Base-by-base conservation (phyloP, 2,113 vertebrate species). In the Perca schrenkii region DNA sequence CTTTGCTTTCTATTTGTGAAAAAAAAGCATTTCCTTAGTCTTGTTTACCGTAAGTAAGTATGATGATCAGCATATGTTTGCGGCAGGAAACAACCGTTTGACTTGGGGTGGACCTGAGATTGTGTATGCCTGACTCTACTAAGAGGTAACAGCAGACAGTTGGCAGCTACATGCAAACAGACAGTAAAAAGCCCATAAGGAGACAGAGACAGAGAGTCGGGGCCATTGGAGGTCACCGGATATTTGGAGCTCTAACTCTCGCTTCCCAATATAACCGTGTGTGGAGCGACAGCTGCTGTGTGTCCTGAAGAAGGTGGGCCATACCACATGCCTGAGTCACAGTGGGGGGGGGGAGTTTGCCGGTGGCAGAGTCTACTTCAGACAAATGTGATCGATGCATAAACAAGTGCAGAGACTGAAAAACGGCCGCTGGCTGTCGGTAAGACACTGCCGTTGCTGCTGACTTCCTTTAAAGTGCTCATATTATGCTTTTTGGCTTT, bases 221-320 rank as follows among this genome's bases (percentile, higher is more conserved):
- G 77, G 50, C 43, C 8, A 43, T 15, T 60, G 64, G 40, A 50
- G 61, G 70, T 22, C 21, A 16, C 19, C 31, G 66, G 22, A 43
- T 85, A 84, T 84, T 77, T 86, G 67, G 1, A 85, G 83, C 67
- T 19, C 13, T 62, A 62, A 81, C 66, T 61, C 10, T 17, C 53
- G 40, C 11, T 54, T 89, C 87, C 81, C 28, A 71, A 88, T 82
- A 87, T 91, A 86, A 80, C 62, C 62, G 52, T 19, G 63, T 1
- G 68, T 60, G 64, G 57, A 68, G 34, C 17, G 69, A 84, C 91
- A 92, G 91, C 89, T 92, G 91, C 83, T 60, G 60, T 4, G 57
- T 17, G 77, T 83, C 79, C 76, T 46, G 56, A 6, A 87, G 83
- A 78, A 86, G 69, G 84, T 82, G 78, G 87, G 57, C 70, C 50